Percentiles rank a stretch among this genome's conserved stretches.
phyloP scores from a whole-genome alignment of 2,113 vertebrate species.

The Chamaea fasciata region DNA sequence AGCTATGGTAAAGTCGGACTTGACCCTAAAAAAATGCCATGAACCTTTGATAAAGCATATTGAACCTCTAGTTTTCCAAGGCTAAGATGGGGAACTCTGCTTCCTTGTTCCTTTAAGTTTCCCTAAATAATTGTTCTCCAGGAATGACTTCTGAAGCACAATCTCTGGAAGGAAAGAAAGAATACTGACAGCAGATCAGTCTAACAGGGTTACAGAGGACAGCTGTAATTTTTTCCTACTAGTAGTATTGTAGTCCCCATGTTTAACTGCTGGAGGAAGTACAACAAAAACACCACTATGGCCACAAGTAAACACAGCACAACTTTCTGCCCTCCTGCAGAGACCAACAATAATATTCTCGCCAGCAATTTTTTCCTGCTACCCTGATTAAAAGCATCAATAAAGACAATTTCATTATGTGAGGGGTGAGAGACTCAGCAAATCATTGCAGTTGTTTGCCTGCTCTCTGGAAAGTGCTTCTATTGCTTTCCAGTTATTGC shows the following conservation, averaged over 20 bases:
- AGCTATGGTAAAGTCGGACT: neutral
- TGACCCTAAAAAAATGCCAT: neutral
- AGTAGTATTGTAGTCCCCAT: neutral
- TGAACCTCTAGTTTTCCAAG: neutral
- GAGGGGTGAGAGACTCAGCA: neutral
- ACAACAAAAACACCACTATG: neutral
- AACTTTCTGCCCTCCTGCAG: neutral
- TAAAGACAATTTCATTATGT: constrained; percentile 31
- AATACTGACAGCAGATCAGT: neutral
- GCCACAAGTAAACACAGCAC: neutral
- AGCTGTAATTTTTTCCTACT: neutral
- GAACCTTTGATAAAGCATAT: neutral
- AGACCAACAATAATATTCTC: neutral
- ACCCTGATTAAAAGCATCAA: constrained; percentile 34
- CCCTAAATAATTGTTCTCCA: neutral
- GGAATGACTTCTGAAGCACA: neutral
- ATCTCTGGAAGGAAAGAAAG: neutral
- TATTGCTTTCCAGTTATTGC: neutral
- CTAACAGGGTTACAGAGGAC: neutral
- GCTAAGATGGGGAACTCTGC: neutral
- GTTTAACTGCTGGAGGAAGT: neutral
- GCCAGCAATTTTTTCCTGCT: neutral
- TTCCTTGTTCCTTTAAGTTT: neutral
- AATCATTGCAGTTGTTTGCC: neutral
- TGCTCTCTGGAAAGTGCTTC: neutral